Conservation (phyloP, 2,888 invertebrate genomes). For the Autographa pulchrina region DNA sequence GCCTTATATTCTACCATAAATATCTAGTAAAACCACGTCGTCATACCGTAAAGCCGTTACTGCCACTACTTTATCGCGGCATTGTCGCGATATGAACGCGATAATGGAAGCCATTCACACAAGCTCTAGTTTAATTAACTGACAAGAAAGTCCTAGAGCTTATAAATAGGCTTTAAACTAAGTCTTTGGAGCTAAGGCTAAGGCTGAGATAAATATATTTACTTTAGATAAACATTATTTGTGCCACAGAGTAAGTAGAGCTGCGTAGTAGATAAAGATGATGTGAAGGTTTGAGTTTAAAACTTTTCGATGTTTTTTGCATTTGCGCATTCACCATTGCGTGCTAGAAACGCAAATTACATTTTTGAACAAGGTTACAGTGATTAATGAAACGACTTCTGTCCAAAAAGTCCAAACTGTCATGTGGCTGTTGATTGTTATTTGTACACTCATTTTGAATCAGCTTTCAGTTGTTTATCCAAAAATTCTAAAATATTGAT, state of each 20-base stretch:
- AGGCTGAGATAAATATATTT: background rate
- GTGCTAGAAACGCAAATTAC: too few relatives aligned
- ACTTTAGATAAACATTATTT: background rate
- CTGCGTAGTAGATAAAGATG: background rate
- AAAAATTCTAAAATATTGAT: too few relatives aligned
- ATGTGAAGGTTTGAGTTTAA: too few relatives aligned
- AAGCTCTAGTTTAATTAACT: slow-evolving; percentile 55
- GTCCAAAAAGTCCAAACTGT: too few relatives aligned
- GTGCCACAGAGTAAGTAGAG: background rate
- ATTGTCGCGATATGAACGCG: slow-evolving; percentile 38
- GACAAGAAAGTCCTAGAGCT: slow-evolving; percentile 44
- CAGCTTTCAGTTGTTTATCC: too few relatives aligned
- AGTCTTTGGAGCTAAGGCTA: background rate
- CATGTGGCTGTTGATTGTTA: too few relatives aligned
- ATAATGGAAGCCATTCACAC: slow-evolving; percentile 47
- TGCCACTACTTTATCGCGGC: slow-evolving; percentile 28
- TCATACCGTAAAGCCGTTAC: background rate
- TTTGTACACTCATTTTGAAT: too few relatives aligned
- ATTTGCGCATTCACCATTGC: too few relatives aligned
- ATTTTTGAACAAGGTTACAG: too few relatives aligned
- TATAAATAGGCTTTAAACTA: slow-evolving; percentile 34
- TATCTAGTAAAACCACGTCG: slow-evolving; percentile 5
- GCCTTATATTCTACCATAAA: slow-evolving; percentile 5
- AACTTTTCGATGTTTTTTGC: too few relatives aligned
- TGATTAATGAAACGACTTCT: too few relatives aligned